Evolutionary conservation across 2,888 invertebrate species (phyloP), one percentile per base, ranked within the genome.

Genomic region (Ethmia dodecea): DNA sequence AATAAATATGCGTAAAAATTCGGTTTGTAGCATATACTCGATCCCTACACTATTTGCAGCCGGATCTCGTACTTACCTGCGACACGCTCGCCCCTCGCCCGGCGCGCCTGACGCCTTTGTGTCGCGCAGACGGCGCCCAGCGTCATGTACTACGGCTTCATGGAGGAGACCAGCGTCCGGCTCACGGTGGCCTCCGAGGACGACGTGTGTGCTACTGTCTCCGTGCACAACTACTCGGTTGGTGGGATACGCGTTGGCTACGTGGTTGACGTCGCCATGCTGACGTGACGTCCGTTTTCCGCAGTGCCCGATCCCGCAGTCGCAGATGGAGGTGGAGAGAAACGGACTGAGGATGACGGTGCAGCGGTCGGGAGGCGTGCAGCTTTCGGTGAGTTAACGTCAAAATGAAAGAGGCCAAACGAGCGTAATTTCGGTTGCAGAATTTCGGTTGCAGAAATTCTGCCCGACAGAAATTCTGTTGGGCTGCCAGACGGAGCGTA

Each of bases 261-360:
- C 4, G 8, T n/a, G 25, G 9, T 1, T n/a, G n/a, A 11, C 10
- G 25, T 5, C 5, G 5, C 5, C 9, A 11, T 10, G 11, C 26
- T 1, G n/a, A 26, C 11, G 11, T 12, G 12, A n/a, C n/a, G n/a
- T n/a, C n/a, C 18, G 18, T 8, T 5, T 18, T 10, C 12, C 58
- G 5, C 70, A 84, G 84, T 84, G 84, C 38, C 84, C 84, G 1
- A 67, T 83, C 34, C 55, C 60, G 33, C 70, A 81, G 49, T 65
- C 70, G 10, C 24, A 58, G 38, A 42, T 46, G 1, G 66, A 61
- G 9, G 44, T 67, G 12, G 43, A 49, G 31, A 29, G 30, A 10
- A 22, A 42, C 9, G 54, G 64, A 4, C 37, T 64, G 31, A 55
- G 78, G 33, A 70, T 84, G 69, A 79, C 80, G 1, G 60, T 84